Percentiles rank a stretch among this genome's conserved stretches.
phyloP scores from a whole-genome alignment of 1,140 invertebrate genomes.

The Nymphalis io region DNA sequence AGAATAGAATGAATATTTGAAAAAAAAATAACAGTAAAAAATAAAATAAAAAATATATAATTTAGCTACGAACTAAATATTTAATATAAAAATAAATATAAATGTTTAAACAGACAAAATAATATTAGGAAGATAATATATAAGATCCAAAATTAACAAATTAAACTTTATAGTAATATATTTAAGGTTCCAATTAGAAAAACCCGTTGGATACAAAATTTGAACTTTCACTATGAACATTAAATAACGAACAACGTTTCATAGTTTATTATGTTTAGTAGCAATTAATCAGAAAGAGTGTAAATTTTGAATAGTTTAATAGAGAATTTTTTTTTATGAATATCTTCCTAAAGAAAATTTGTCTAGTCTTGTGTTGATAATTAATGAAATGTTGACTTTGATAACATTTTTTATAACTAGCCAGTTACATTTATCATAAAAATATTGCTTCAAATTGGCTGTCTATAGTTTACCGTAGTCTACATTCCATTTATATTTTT shows the following conservation, averaged over 20 bases:
- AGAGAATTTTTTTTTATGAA: no score
- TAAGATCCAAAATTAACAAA: neutral
- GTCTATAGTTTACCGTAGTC: slow-evolving; percentile 8
- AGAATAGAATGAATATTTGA: slow-evolving; percentile 3
- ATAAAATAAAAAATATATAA: slow-evolving; percentile 2
- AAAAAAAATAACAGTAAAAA: neutral
- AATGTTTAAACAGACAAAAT: neutral
- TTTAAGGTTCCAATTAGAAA: neutral
- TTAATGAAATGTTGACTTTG: no score
- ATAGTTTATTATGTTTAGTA: neutral
- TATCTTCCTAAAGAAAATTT: neutral
- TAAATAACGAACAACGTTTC: neutral
- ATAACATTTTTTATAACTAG: no score
- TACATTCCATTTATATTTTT: slow-evolving; percentile 4
- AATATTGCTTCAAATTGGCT: slow-evolving; percentile 25
- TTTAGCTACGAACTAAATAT: neutral
- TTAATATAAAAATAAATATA: slow-evolving; percentile 10
- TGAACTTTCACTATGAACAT: neutral
- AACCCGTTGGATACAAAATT: no score
- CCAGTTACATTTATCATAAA: neutral
- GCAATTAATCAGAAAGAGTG: no score
- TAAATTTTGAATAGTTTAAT: no score
- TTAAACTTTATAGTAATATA: neutral
- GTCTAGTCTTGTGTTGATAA: neutral
- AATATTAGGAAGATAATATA: neutral